These are phyloP conservation scores for Macquaria ambigua DNA, from an alignment of 2,113 vertebrate species.

Conservation along the genomic window DNA sequence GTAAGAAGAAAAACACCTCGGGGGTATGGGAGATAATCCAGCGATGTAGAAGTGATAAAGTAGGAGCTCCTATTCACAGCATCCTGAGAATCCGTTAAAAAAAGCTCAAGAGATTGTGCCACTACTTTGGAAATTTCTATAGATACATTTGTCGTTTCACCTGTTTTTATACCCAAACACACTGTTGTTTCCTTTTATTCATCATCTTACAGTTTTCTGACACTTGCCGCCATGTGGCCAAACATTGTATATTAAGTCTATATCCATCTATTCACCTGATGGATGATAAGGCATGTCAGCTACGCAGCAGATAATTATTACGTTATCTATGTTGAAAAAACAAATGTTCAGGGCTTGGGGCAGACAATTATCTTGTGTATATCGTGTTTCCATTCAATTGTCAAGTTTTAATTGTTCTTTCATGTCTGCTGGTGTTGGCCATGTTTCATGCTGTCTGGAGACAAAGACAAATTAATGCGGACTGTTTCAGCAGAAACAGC, in stretches of 20 bases:
- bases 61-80: conserved; percentile 43
- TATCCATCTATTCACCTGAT: background rate
- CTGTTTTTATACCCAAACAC: background rate
- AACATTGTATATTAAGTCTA: background rate
- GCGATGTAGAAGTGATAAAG: conserved; percentile 1
- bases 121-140: conserved; percentile 2
- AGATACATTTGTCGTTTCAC: background rate
- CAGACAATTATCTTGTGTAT: background rate
- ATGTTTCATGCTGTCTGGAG: no score
- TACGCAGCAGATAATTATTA: background rate
- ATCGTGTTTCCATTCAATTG: no score
- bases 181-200: background rate
- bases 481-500: no score
- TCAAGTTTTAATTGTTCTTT: no score
- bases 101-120: conserved; percentile 5
- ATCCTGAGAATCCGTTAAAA: background rate
- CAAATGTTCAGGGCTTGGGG: background rate
- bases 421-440: no score
- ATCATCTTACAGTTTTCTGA: background rate
- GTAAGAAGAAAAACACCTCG: background rate
- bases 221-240: background rate
- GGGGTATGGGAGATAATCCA: background rate
- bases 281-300: background rate
- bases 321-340: background rate
- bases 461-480: no score